Base-by-base conservation (phyloP, 1,140 invertebrate species). In the Bilobella aurantiaca region DNA sequence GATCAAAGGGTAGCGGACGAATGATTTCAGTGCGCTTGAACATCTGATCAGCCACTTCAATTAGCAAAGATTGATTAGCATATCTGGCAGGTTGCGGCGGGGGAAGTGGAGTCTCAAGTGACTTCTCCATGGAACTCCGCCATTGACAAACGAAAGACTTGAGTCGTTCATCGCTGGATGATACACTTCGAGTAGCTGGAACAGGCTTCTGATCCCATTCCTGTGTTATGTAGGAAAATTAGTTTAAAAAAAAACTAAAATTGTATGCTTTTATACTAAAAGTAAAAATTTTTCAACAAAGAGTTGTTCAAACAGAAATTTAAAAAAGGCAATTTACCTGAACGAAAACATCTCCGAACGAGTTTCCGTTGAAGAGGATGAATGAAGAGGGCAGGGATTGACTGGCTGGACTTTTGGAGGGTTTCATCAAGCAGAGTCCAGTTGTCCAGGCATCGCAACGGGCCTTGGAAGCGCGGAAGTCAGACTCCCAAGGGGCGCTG, bases 391-490 rank as follows among this genome's bases (percentile, higher is more conserved):
- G 70, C 37, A 28, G 16, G 1, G 58, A 21, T 12, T 32, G 16
- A 18, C 63, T 21, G n/a, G 49, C 28, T 18, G n/a, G 28, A 25
- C 2, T 12, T 21, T 12, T 3, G 30, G 46, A 18, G 2, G 37
- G 5, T 16, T 42, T 37, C 16, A 63, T 32, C 14, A 68, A 28
- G 8, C 31, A 30, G 1, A 72, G 8, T 1, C 70, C 70, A 69
- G 65, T 72, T 1, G 65, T 62, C 70, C 70, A 72, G 16, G 67
- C 67, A 57, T 69, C 34, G 46, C 53, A 58, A 47, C 66, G 67
- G 28, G 49, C 60, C 30, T 63, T 65, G 0, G 58, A 59, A 23
- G 25, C 3, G 3, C 28, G 8, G 47, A 53, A n/a, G 29, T 69
- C 68, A 46, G 23, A 32, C 49, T 58, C 56, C 53, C 49, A 62